Conservation (phyloP, 2,797 vertebrate species). For the Alfaro cultratus region DNA sequence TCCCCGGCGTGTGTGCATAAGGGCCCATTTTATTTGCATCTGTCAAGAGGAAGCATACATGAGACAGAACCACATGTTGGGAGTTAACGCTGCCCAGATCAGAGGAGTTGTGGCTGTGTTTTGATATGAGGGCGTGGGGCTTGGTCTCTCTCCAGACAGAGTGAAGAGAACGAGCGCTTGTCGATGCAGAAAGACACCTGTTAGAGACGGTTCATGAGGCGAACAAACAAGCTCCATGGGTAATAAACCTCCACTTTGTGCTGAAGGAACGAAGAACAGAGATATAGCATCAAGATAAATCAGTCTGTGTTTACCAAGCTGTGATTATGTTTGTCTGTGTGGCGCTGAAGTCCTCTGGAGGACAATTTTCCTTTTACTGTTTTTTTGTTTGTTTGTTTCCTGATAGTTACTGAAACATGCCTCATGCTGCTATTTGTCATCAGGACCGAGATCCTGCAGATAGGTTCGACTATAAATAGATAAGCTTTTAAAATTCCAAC, state of each 20-base stretch:
- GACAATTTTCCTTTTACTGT: constrained; percentile 19
- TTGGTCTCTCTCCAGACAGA: constrained; percentile 19
- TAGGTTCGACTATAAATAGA: constrained; percentile 36
- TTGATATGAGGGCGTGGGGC: background rate
- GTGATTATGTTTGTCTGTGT: constrained; percentile 55
- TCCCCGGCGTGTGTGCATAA: constrained; percentile 33
- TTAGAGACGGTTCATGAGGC: constrained; percentile 19
- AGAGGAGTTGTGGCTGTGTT: constrained; percentile 31
- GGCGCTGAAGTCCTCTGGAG: constrained; percentile 47
- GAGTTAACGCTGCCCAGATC: constrained; percentile 48
- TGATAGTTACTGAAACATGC: constrained; percentile 41
- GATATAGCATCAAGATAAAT: constrained; percentile 30
- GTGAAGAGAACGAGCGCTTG: constrained; percentile 30
- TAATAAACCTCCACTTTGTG: constrained; percentile 48
- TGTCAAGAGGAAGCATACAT: constrained; percentile 55
- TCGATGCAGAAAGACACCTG: constrained; percentile 50
- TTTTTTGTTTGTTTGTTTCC: constrained; percentile 27
- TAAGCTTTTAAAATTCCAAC: constrained; percentile 50
- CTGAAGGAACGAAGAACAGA: constrained; percentile 48
- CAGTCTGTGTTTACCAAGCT: constrained; percentile 35
- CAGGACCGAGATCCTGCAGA: constrained; percentile 54
- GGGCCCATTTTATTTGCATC: constrained; percentile 43
- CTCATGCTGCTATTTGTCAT: constrained; percentile 37
- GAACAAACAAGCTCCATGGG: constrained; percentile 19
- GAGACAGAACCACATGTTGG: constrained; percentile 57